Evolutionary conservation across 2,797 vertebrate genomes (phyloP).

Genomic region (Peromyscus attwateri): DNA sequence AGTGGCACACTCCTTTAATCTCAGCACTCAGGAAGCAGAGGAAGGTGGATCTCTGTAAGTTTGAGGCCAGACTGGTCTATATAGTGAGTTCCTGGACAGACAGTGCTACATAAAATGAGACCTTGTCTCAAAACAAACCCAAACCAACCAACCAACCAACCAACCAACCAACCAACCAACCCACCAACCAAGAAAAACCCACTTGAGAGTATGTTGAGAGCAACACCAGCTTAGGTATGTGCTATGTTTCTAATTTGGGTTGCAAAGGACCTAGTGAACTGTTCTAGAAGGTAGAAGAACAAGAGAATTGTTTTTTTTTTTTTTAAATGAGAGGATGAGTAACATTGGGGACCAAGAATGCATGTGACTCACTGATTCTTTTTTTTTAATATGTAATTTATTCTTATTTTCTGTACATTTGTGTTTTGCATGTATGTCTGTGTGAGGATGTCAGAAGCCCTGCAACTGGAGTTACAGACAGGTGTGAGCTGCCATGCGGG

Average conservation of each 20-base stretch:
- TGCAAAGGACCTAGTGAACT: background rate
- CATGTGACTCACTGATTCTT: background rate
- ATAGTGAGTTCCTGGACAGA: background rate
- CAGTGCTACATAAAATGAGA: background rate
- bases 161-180: too few species aligned
- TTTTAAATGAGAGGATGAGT: background rate
- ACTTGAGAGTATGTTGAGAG: background rate
- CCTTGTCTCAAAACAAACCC: background rate
- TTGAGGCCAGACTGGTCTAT: background rate
- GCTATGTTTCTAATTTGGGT: background rate
- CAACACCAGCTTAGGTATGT: background rate
- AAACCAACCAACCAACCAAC: too few species aligned
- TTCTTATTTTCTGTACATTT: too few species aligned
- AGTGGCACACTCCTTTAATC: background rate
- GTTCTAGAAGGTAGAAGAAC: background rate
- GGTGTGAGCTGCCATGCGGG: too few species aligned
- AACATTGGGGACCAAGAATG: background rate
- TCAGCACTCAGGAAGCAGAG: background rate
- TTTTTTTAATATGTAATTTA: background rate
- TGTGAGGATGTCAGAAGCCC: too few species aligned
- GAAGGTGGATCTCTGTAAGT: background rate
- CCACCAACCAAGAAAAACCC: background rate
- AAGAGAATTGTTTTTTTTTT: background rate
- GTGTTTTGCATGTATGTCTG: too few species aligned
- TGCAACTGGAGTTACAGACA: too few species aligned